These are phyloP conservation scores for Lasioglossum vierecki DNA, from an alignment of 2,888 invertebrate genomes.

Conservation along the genomic window DNA sequence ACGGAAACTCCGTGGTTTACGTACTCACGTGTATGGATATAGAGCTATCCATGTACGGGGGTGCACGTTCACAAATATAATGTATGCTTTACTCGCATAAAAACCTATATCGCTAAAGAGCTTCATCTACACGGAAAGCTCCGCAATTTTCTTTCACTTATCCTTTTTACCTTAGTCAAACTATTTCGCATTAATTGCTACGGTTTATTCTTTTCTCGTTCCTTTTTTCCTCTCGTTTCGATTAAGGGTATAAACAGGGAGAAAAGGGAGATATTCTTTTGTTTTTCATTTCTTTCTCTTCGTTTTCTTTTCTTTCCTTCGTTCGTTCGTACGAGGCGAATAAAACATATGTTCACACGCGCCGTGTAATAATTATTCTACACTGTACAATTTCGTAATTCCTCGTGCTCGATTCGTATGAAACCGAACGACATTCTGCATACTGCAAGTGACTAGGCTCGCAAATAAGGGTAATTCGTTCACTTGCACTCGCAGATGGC, in stretches of 20 bases:
- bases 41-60: constrained; percentile 27
- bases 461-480: constrained; percentile 31
- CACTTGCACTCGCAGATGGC: constrained; percentile 16
- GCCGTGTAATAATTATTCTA: constrained; percentile 62
- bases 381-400: constrained; percentile 63
- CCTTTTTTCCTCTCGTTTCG: not conserved
- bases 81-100: constrained; percentile 48
- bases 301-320: no score
- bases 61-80: constrained; percentile 55
- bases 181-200: constrained; percentile 58
- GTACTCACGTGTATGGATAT: constrained; percentile 15
- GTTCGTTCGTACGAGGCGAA: constrained; percentile 43
- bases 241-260: constrained; percentile 44
- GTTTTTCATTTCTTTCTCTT: not conserved
- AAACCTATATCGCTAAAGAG: constrained; percentile 45
- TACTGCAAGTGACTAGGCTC: constrained; percentile 37
- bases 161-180: constrained; percentile 63
- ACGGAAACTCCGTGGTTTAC: constrained; percentile 15
- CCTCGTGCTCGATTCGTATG: constrained; percentile 17
- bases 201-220: constrained; percentile 13
- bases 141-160: constrained; percentile 43
- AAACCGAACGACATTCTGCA: constrained; percentile 38
- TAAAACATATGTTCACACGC: constrained; percentile 42
- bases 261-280: constrained; percentile 27
- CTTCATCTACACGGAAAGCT: constrained; percentile 50